Evolutionary conservation across 2,888 invertebrate genomes (phyloP).

Genomic region (Limnephilus marmoratus): DNA sequence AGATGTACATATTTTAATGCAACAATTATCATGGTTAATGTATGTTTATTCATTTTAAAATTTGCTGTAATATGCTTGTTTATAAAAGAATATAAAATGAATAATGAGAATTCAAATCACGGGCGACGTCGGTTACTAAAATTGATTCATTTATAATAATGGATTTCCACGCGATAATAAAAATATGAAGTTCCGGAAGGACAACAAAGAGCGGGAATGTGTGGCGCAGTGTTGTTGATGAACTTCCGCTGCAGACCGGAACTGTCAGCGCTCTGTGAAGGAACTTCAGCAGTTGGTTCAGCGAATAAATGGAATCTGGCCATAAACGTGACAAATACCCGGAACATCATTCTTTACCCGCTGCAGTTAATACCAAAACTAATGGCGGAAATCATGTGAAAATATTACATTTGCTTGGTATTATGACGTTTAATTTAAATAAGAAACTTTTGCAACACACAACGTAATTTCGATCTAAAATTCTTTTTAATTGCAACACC

Average conservation of each 20-base stretch:
- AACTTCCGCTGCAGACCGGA: slow-evolving; percentile 34
- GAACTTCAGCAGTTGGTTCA: slow-evolving; percentile 3
- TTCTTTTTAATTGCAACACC: no score
- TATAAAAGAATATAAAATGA: neutral
- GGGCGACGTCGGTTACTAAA: neutral
- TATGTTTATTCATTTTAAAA: no score
- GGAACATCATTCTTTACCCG: neutral
- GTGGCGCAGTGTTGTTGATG: neutral
- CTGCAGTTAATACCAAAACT: neutral
- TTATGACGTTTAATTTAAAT: neutral
- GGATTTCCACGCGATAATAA: slow-evolving; percentile 7
- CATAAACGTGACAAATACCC: slow-evolving; percentile 28
- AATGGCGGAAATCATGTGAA: neutral
- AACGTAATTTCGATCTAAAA: no score
- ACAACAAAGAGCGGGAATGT: neutral
- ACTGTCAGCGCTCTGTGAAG: slow-evolving; percentile 13
- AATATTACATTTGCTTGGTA: neutral
- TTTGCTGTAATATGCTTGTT: no score
- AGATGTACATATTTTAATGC: no score
- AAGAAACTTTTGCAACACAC: no score
- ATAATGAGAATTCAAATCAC: neutral
- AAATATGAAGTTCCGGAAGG: neutral
- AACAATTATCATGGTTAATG: no score
- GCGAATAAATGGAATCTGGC: slow-evolving; percentile 12
- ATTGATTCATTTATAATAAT: neutral